A percentile compares a stretch with the other conserved stretches of the same genome.
Evolutionary conservation across 1,140 invertebrate genomes (phyloP).

Genomic region (Lucilia sericata): DNA sequence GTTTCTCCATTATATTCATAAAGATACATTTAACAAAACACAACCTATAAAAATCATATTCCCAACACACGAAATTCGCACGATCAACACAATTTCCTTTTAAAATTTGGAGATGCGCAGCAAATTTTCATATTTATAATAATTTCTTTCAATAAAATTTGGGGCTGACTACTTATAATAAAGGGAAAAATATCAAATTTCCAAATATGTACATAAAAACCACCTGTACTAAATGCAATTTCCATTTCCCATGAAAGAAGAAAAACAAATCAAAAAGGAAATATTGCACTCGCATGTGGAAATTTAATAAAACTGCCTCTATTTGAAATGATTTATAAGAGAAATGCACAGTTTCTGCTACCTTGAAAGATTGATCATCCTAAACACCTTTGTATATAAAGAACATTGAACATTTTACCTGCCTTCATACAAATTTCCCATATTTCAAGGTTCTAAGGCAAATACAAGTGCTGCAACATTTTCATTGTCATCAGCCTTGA

Average conservation of each 20-base stretch:
- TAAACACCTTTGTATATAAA: neutral
- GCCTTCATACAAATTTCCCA: slow-evolving; percentile 15
- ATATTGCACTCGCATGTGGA: neutral
- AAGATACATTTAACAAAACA: neutral
- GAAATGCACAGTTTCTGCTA: neutral
- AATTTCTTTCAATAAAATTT: neutral
- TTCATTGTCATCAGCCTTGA: neutral
- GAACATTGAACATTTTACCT: neutral
- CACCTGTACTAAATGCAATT: neutral
- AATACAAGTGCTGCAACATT: neutral
- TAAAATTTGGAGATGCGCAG: no score
- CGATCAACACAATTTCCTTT: neutral
- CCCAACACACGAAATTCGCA: neutral
- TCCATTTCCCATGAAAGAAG: neutral
- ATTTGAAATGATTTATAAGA: neutral
- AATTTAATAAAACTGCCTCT: neutral
- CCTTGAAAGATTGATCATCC: slow-evolving; percentile 19
- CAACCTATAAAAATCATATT: no score
- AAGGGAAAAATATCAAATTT: neutral
- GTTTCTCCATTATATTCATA: neutral
- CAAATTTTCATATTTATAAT: no score
- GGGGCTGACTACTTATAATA: neutral
- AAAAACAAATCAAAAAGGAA: neutral
- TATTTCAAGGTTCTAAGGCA: slow-evolving; percentile 27
- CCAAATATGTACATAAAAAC: neutral